A percentile compares a stretch with the other conserved stretches of the same genome.
Conservation (phyloP, 2,888 invertebrate genomes). For the Lathronympha strigana region DNA sequence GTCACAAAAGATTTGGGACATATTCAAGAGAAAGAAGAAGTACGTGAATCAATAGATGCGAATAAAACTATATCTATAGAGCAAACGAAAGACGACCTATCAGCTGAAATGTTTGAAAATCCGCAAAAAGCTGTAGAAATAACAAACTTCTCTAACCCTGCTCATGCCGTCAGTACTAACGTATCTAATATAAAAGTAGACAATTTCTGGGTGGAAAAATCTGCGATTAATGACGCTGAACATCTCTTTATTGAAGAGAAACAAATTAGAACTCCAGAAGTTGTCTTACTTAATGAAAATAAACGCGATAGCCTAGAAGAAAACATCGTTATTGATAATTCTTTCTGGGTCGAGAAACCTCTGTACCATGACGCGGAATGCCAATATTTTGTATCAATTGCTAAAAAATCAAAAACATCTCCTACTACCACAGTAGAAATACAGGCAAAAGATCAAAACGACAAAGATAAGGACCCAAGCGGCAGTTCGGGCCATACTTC, state of each 20-base stretch:
- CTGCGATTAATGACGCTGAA: constrained; percentile 85
- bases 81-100: constrained; percentile 3
- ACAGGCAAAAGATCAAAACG: constrained; percentile 76
- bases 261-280: constrained; percentile 45
- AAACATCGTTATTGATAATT: constrained; percentile 72
- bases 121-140: constrained; percentile 36
- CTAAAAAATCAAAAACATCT: constrained; percentile 68
- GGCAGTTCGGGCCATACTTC: constrained; percentile 84
- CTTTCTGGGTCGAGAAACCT: constrained; percentile 86
- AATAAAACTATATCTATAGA: background rate
- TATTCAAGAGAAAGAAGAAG: background rate
- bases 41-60: background rate
- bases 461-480: constrained; percentile 85
- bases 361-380: constrained; percentile 88
- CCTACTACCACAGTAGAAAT: constrained; percentile 54
- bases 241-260: constrained; percentile 57
- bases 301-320: constrained; percentile 56
- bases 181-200: constrained; percentile 72
- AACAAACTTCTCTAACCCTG: constrained; percentile 59
- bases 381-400: constrained; percentile 82
- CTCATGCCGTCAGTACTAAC: constrained; percentile 57
- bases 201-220: constrained; percentile 85
- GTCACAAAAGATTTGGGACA: constrained; percentile 8
- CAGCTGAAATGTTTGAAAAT: constrained; percentile 32
- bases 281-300: constrained; percentile 37